phyloP scores from a whole-genome alignment of 2,797 vertebrate species.

The Mormyrus hasselquistii region DNA sequence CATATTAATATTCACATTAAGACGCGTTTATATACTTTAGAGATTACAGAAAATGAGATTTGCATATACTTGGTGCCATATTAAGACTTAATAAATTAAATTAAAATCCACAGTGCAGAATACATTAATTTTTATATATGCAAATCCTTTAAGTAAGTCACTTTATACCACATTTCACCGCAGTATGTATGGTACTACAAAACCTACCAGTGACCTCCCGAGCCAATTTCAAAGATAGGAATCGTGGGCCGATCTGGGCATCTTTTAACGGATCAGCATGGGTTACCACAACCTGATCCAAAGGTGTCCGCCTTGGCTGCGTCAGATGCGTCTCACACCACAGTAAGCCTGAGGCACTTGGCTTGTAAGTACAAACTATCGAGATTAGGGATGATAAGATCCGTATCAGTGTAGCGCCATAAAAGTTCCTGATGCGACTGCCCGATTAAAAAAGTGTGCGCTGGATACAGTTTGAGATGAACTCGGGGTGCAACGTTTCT shows the following conservation, averaged over 20 bases:
- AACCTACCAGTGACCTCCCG: not conserved
- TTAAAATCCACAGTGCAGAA: slow-evolving; percentile 14
- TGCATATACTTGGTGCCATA: slow-evolving; percentile 26
- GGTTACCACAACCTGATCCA: not conserved
- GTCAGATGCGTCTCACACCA: not conserved
- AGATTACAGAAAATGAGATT: slow-evolving; percentile 26
- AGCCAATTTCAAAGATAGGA: not conserved
- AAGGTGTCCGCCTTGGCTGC: not conserved
- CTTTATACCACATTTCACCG: not conserved
- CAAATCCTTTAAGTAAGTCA: slow-evolving; percentile 22
- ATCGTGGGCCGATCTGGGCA: not conserved
- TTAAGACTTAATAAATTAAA: slow-evolving; percentile 22
- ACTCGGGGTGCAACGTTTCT: not conserved
- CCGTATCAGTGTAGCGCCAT: not conserved
- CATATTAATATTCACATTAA: slow-evolving; percentile 24
- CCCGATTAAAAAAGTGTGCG: not conserved
- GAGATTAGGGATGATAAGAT: not conserved
- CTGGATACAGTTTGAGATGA: not conserved
- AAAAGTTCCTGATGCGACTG: not conserved
- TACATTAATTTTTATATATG: slow-evolving; percentile 24
- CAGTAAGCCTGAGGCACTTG: not conserved
- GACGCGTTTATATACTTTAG: slow-evolving; percentile 10
- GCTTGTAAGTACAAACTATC: not conserved
- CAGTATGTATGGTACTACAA: not conserved
- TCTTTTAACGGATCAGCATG: not conserved